A percentile compares a stretch with the other conserved stretches of the same genome.
These are phyloP conservation scores for Gryllus longicercus DNA, from an alignment of 2,888 invertebrate species.

Conservation along the genomic window DNA sequence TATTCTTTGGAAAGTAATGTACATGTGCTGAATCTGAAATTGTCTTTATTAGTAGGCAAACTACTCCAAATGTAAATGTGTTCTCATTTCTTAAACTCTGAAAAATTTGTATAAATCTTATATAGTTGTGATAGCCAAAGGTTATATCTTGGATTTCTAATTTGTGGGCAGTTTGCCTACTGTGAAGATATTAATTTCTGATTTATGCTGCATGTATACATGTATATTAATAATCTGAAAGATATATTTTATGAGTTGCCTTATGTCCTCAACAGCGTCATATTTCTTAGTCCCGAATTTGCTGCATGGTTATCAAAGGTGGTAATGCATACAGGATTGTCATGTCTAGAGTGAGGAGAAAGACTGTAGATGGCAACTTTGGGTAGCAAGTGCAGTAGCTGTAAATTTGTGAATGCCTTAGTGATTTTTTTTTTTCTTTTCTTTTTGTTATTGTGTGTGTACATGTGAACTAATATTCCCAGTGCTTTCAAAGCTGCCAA, in stretches of 20 bases:
- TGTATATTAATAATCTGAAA: background rate
- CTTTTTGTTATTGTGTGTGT: slow-evolving; percentile 10
- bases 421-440: background rate
- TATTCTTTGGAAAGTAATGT: background rate
- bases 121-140: background rate
- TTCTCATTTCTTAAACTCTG: background rate
- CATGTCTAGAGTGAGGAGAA: background rate
- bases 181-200: background rate
- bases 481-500: slow-evolving; percentile 17
- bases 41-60: background rate
- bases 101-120: background rate
- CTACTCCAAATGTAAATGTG: background rate
- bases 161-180: background rate
- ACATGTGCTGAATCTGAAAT: slow-evolving; percentile 2
- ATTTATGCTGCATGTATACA: slow-evolving; percentile 8
- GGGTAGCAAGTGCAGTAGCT: slow-evolving; percentile 11
- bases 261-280: slow-evolving; percentile 1
- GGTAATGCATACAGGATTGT: slow-evolving; percentile 1
- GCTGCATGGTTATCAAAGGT: background rate
- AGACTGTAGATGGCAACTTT: slow-evolving; percentile 17
- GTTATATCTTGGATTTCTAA: background rate
- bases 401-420: slow-evolving; percentile 8
- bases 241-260: background rate
- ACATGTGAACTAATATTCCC: slow-evolving; percentile 17
- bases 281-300: background rate